Conservation (phyloP, 1,140 invertebrate species). For the Calliopsis andreniformis region DNA sequence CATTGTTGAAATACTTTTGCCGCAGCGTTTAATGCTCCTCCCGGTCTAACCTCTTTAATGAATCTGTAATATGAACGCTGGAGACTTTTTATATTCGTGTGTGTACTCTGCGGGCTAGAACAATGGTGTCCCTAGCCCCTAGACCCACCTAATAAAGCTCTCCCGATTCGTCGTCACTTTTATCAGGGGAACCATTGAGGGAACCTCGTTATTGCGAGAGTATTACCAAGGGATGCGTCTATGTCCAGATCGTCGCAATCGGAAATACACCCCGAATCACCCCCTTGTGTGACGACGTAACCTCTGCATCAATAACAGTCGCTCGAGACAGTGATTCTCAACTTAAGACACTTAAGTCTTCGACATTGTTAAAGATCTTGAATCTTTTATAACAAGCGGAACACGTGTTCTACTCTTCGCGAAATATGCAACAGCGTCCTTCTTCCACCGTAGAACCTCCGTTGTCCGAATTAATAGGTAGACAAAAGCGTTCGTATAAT, state of each 20-base stretch:
- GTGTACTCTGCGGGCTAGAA: conserved; percentile 11
- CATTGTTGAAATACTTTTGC: conserved; percentile 37
- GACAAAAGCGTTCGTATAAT: no score
- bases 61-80: conserved; percentile 39
- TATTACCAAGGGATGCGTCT: conserved; percentile 31
- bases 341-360: conserved; percentile 35
- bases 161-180: conserved; percentile 43
- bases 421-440: no score
- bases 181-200: conserved; percentile 21
- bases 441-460: no score
- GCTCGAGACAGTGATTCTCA: conserved; percentile 57
- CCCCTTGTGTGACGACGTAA: conserved; percentile 48
- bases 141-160: not conserved
- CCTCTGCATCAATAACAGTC: conserved; percentile 63
- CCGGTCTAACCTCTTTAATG: conserved; percentile 41
- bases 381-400: not conserved
- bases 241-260: conserved; percentile 30
- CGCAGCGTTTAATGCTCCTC: conserved; percentile 22
- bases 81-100: conserved; percentile 8
- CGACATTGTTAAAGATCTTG: not conserved
- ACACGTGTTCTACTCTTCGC: no score
- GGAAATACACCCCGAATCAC: conserved; percentile 57
- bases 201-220: conserved; percentile 19
- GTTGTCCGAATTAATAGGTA: no score
- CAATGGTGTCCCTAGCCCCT: conserved; percentile 26